These are phyloP conservation scores for Helicoverpa zea DNA, from an alignment of 1,140 invertebrate genomes.

Conservation along the genomic window DNA sequence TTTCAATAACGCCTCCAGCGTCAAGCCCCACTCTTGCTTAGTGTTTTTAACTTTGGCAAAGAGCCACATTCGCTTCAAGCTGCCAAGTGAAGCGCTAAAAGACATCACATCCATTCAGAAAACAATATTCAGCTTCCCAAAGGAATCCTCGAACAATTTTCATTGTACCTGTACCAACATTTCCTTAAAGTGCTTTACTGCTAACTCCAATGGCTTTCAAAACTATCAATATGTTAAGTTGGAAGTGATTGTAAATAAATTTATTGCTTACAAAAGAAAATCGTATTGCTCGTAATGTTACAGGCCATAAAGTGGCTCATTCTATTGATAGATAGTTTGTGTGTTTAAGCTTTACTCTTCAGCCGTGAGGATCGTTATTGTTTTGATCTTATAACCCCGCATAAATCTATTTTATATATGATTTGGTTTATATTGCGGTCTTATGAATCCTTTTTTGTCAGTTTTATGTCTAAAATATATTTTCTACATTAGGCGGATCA, in stretches of 20 bases:
- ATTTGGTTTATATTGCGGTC: background rate
- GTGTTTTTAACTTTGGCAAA: conserved; percentile 21
- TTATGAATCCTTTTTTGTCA: background rate
- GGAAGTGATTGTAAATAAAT: conserved; percentile 45
- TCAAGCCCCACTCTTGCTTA: conserved; percentile 3
- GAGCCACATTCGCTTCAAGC: conserved; percentile 7
- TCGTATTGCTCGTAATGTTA: conserved; percentile 35
- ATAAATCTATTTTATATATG: conserved; percentile 1
- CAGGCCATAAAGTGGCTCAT: conserved; percentile 23
- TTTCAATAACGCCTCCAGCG: conserved; percentile 1
- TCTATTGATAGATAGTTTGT: conserved; percentile 25
- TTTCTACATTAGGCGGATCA: background rate
- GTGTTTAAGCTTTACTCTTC: conserved; percentile 2
- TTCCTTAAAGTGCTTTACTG: conserved; percentile 25
- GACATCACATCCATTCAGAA: conserved; percentile 28
- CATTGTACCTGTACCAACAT: conserved; percentile 10
- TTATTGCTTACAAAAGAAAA: conserved; percentile 47
- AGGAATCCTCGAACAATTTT: conserved; percentile 1
- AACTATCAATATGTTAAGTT: conserved; percentile 49
- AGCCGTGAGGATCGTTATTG: conserved; percentile 13
- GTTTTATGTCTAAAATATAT: background rate
- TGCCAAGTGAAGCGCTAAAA: conserved; percentile 11
- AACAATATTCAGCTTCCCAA: conserved; percentile 1
- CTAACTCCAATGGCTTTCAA: conserved; percentile 23
- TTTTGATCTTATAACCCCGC: conserved; percentile 16